Conservation (phyloP, 2,888 invertebrate species). For the Meliscaeva auricollis region DNA sequence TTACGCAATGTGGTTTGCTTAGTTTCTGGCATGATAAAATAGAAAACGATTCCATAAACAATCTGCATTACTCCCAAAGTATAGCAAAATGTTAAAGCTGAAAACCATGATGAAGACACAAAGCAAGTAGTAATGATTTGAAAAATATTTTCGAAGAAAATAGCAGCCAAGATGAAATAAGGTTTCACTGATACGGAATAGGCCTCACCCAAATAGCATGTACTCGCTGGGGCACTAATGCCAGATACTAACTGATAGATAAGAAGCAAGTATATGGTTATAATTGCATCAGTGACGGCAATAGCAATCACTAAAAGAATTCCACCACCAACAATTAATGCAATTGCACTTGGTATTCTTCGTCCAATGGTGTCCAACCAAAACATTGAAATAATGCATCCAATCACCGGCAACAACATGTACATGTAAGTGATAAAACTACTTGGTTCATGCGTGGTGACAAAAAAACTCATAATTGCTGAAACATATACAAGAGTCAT, state of each 20-base stretch:
- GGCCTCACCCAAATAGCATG: slow-evolving; percentile 80
- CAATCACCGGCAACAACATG: slow-evolving; percentile 61
- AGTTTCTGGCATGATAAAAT: slow-evolving; percentile 80
- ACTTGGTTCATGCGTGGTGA: no score
- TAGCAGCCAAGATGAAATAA: slow-evolving; percentile 77
- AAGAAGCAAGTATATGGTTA: neutral
- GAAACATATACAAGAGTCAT: no score
- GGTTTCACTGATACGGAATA: slow-evolving; percentile 79
- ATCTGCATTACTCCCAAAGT: slow-evolving; percentile 75
- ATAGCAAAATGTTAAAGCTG: neutral
- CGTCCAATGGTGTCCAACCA: slow-evolving; percentile 78
- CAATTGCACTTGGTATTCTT: slow-evolving; percentile 76
- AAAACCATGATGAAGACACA: neutral
- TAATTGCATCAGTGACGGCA: neutral
- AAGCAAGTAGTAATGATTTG: slow-evolving; percentile 57
- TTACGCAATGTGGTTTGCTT: slow-evolving; percentile 77
- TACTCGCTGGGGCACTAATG: slow-evolving; percentile 77
- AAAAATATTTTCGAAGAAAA: slow-evolving; percentile 79
- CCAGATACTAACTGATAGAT: slow-evolving; percentile 79
- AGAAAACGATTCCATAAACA: slow-evolving; percentile 74
- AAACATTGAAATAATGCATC: slow-evolving; percentile 60
- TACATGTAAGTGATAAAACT: neutral
- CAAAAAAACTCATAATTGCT: no score
- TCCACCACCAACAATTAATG: slow-evolving; percentile 75
- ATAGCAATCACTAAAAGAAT: slow-evolving; percentile 64